A percentile compares a stretch with the other conserved stretches of the same genome.
These are phyloP conservation scores for Erithacus rubecula DNA, from an alignment of 2,797 vertebrate species.

Conservation along the genomic window DNA sequence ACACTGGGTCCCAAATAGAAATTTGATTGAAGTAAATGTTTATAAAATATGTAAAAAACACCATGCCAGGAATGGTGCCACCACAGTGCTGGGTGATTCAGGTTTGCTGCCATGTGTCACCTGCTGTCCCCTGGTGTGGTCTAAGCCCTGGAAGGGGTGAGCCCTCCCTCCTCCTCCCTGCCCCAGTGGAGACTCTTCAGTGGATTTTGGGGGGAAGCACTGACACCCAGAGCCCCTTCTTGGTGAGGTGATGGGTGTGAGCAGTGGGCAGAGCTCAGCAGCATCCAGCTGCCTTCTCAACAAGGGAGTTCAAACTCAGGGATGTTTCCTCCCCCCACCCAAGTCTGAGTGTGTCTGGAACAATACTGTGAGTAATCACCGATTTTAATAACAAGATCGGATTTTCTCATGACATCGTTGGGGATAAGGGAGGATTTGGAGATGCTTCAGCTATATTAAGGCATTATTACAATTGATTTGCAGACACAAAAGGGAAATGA, in stretches of 20 bases:
- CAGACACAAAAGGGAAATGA: slow-evolving; percentile 13
- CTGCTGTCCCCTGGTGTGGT: not conserved
- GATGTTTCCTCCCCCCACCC: fast-evolving
- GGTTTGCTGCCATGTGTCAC: not conserved
- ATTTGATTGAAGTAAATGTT: not conserved
- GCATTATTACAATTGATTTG: slow-evolving; percentile 63
- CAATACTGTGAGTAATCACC: slow-evolving; percentile 28
- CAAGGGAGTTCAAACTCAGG: not conserved
- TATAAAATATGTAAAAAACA: not conserved
- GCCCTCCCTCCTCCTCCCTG: not conserved
- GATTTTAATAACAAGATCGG: slow-evolving; percentile 62
- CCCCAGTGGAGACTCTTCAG: not conserved
- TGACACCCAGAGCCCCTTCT: not conserved
- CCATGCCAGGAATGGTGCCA: not conserved
- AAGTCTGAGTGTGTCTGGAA: not conserved
- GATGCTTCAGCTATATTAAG: slow-evolving; percentile 57
- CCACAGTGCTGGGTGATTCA: not conserved
- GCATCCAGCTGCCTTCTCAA: not conserved
- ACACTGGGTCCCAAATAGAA: not conserved
- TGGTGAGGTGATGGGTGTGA: fast-evolving
- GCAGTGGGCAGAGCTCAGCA: not conserved
- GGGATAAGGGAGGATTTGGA: slow-evolving; percentile 67
- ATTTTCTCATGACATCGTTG: slow-evolving; percentile 45
- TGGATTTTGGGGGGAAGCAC: no score
- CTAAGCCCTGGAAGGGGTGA: not conserved